phyloP scores from a whole-genome alignment of 2,888 invertebrate species.

The Dastarcus helophoroides region DNA sequence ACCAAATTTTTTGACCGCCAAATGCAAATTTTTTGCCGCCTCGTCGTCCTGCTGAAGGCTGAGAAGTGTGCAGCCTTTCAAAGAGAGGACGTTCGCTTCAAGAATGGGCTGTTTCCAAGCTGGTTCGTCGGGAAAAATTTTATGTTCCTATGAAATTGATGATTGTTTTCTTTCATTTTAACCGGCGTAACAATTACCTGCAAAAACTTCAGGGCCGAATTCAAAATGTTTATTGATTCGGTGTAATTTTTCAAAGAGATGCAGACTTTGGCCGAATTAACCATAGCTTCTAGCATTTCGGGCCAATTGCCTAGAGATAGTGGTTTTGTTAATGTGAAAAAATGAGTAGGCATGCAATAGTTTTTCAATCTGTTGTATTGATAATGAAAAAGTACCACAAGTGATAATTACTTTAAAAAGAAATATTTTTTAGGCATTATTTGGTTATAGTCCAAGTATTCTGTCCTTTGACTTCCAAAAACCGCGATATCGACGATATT shows the following conservation, averaged over 20 bases:
- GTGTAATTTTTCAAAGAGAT: conserved; percentile 45
- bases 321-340: too few relatives aligned
- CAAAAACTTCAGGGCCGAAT: conserved; percentile 39
- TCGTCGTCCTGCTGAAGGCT: conserved; percentile 34
- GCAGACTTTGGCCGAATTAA: conserved; percentile 48
- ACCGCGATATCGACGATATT: too few relatives aligned
- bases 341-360: too few relatives aligned
- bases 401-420: too few relatives aligned
- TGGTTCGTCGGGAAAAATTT: conserved; percentile 26
- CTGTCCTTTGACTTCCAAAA: too few relatives aligned
- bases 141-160: too few relatives aligned
- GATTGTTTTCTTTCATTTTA: too few relatives aligned
- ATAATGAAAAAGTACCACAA: too few relatives aligned
- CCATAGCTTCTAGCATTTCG: conserved; percentile 43
- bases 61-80: conserved; percentile 36
- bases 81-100: conserved; percentile 35
- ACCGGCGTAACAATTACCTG: too few relatives aligned
- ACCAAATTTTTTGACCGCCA: conserved; percentile 34
- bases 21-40: conserved; percentile 29
- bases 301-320: conserved; percentile 37
- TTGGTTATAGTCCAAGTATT: too few relatives aligned
- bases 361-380: too few relatives aligned
- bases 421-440: too few relatives aligned
- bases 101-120: conserved; percentile 32
- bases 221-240: conserved; percentile 43